These are phyloP conservation scores for Clarias gariepinus DNA, from an alignment of 2,113 vertebrate genomes.

Conservation along the genomic window DNA sequence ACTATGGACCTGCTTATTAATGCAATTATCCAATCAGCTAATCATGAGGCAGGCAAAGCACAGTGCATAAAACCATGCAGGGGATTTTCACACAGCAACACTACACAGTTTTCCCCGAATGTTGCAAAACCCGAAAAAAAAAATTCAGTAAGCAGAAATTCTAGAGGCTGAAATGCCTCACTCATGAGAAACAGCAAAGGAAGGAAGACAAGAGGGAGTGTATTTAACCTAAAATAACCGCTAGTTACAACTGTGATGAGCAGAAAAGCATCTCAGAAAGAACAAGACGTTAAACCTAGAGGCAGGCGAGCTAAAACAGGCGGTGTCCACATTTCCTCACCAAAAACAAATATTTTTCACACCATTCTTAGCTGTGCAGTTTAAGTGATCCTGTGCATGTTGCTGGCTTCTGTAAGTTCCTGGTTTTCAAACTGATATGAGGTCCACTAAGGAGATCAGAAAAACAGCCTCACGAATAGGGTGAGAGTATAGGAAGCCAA, in stretches of 20 bases:
- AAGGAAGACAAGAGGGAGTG: not conserved
- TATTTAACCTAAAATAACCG: not conserved
- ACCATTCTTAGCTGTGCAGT: no score
- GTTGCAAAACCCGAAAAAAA: not conserved
- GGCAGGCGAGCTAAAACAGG: not conserved
- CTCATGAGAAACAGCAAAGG: not conserved
- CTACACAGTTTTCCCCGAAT: not conserved
- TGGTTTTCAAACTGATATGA: not conserved
- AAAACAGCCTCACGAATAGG: no score
- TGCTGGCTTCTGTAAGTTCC: not conserved
- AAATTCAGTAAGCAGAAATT: not conserved
- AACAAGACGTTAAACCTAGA: not conserved
- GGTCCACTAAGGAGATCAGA: not conserved
- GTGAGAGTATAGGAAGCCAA: no score
- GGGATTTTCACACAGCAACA: not conserved
- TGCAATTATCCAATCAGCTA: not conserved
- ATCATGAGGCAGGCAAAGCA: not conserved
- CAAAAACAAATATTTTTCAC: not conserved
- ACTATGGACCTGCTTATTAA: not conserved
- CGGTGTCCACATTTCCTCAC: not conserved
- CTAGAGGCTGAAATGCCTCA: not conserved
- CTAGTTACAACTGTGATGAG: not conserved
- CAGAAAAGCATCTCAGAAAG: not conserved
- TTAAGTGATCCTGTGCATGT: not conserved
- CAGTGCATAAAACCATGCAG: not conserved